A percentile compares a stretch with the other conserved stretches of the same genome.
Evolutionary conservation across 1,140 invertebrate species (phyloP).

Genomic region (Meteorus sp.): DNA sequence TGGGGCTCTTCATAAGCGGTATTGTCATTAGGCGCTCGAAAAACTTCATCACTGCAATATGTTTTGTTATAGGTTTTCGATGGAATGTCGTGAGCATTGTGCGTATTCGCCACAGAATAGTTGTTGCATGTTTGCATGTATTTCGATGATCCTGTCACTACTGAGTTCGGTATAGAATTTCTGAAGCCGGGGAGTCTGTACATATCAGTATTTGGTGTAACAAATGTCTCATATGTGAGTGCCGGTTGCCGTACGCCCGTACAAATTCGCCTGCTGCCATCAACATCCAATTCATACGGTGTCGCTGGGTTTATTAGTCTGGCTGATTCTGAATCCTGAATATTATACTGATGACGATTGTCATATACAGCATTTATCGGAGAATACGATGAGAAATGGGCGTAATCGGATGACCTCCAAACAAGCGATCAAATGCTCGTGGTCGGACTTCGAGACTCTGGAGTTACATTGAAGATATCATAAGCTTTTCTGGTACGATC

Average conservation of each 20-base stretch:
- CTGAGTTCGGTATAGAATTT: too few relatives aligned
- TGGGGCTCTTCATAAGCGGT: slow-evolving; percentile 42
- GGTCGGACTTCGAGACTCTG: slow-evolving; percentile 18
- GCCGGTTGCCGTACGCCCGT: background rate
- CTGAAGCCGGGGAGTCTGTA: too few relatives aligned
- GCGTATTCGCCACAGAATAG: slow-evolving; percentile 37
- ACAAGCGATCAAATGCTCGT: slow-evolving; percentile 42
- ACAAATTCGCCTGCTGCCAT: too few relatives aligned
- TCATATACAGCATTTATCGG: slow-evolving; percentile 41
- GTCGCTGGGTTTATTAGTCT: slow-evolving; percentile 4
- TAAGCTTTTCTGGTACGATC: slow-evolving; percentile 29
- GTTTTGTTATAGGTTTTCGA: slow-evolving; percentile 29
- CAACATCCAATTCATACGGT: background rate
- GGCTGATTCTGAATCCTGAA: slow-evolving; percentile 21
- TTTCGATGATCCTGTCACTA: background rate
- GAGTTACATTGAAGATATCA: slow-evolving; percentile 35
- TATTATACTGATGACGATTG: slow-evolving; percentile 24
- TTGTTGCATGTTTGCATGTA: slow-evolving; percentile 18
- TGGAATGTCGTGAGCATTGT: slow-evolving; percentile 32
- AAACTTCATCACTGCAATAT: background rate
- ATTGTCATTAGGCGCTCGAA: slow-evolving; percentile 19
- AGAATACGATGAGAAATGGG: slow-evolving; percentile 40
- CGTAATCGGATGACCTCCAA: slow-evolving; percentile 34
- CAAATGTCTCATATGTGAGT: slow-evolving; percentile 16
- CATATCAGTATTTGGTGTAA: background rate